phyloP scores from a whole-genome alignment of 2,888 invertebrate genomes.

The Aphrophora alni region DNA sequence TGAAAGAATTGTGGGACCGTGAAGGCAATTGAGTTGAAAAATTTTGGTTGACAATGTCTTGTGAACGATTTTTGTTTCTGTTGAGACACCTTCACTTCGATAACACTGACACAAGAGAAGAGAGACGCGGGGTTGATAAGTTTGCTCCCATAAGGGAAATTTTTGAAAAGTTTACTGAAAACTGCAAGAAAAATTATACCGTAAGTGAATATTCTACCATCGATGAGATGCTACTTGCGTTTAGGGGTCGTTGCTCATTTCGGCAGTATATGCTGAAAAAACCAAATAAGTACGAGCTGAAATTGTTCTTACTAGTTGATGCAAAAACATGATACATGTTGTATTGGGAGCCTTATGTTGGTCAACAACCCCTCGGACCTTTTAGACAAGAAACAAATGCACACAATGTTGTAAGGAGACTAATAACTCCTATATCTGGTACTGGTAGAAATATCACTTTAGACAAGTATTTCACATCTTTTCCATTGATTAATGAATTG shows the following conservation, averaged over 20 bases:
- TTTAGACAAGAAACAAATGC: background rate
- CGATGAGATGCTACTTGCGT: conserved; percentile 25
- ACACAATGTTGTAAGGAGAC: background rate
- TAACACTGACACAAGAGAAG: conserved; percentile 9
- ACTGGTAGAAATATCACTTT: conserved; percentile 3
- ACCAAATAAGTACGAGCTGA: conserved; percentile 28
- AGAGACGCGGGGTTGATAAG: too few relatives aligned
- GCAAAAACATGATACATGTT: conserved; percentile 17
- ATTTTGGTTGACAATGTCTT: background rate
- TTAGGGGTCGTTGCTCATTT: conserved; percentile 25
- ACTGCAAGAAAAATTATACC: conserved; percentile 16
- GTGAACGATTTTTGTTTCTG: conserved; percentile 16
- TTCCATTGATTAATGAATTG: conserved; percentile 2
- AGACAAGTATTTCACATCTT: conserved; percentile 14
- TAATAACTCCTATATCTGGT: background rate
- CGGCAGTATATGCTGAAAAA: conserved; percentile 27
- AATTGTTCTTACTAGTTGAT: conserved; percentile 27
- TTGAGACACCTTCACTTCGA: conserved; percentile 14
- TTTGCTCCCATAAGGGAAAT: conserved; percentile 28
- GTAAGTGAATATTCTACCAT: conserved; percentile 12
- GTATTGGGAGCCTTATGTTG: background rate
- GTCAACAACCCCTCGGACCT: background rate
- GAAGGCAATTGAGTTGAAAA: background rate
- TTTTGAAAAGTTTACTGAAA: conserved; percentile 16
- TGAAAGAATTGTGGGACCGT: background rate